Evolutionary conservation across 2,888 invertebrate species (phyloP).

Genomic region (Amblyteles armatorius): DNA sequence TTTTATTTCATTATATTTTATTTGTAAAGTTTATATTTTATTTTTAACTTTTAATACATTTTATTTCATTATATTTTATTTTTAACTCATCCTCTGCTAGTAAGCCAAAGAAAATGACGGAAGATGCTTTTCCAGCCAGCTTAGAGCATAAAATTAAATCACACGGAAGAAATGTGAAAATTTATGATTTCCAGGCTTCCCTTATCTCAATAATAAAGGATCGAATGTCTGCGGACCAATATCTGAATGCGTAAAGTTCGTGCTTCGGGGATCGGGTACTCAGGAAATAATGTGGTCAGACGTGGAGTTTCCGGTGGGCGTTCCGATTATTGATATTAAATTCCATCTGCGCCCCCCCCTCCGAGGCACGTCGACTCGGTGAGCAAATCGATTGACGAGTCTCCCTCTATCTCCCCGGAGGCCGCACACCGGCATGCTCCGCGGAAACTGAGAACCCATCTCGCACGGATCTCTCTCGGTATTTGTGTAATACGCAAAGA

Average conservation of each 20-base stretch:
- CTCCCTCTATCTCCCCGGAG: neutral
- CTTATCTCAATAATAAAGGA: neutral
- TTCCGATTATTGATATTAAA: conserved; percentile 66
- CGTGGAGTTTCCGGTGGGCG: neutral
- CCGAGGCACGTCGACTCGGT: conserved; percentile 19
- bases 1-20: too few relatives aligned
- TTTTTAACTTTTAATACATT: too few relatives aligned
- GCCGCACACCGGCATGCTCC: neutral
- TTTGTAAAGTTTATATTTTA: too few relatives aligned
- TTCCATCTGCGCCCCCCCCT: conserved; percentile 55
- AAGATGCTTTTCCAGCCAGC: neutral
- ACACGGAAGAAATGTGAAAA: neutral
- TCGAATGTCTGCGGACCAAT: neutral
- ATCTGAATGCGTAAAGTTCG: neutral
- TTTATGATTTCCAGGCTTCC: neutral
- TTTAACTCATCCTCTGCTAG: neutral
- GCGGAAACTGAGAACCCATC: neutral
- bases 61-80: too few relatives aligned
- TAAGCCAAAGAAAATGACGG: neutral
- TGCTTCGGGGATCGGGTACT: neutral
- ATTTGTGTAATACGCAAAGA: conserved; percentile 49
- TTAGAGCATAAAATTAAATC: neutral
- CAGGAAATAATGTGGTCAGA: conserved; percentile 24
- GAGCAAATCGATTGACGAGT: conserved; percentile 39
- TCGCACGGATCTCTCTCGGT: neutral